Base-by-base conservation (phyloP, 2,888 invertebrate genomes). In the Acleris sparsana region DNA sequence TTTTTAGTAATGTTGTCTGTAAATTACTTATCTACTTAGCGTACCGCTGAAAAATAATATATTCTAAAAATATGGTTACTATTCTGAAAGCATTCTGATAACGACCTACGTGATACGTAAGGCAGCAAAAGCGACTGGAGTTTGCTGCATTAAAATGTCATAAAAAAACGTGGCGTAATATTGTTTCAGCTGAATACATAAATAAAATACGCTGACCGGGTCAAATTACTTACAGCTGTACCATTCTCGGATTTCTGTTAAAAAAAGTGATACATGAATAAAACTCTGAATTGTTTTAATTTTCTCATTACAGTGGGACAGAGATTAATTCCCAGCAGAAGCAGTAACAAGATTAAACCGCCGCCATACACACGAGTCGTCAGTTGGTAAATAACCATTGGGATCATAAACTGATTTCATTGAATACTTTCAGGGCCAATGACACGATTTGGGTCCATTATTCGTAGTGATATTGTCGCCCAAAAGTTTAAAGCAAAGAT, bases 171-270 rank as follows among this genome's bases (percentile, higher is more conserved):
- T 29, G 53, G 33, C 11, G 33, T 22, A 49, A 25, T 29, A 49
- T 62, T 20, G 17, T 20, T 55, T 57, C 55, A 52, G 56, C 56
- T 25, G 25, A 49, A 33, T 43, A 64, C 29, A 49, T 48, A 43
- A 63, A 57, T 43, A 39, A 57, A 66, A 53, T 44, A 56, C 56
- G 39, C 39, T 48, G 52, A 66, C n/a, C 56, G 46, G 39, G 43
- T 6, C 18, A 55, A 18, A 43, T 66, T 66, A 51, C 57, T 66
- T 25, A 66, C 66, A 62, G 61, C 44, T 52, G 61, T 66, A 62
- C 66, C 66, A 46, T 66, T 66, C 25, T 62, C 46, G 18, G 57
- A 56, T 57, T 53, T 66, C 66, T 66, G 66, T 66, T 57, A 48
- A 61, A 64, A n/a, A 65, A 61, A 51, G 22, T 17, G 16, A 20